A percentile compares a stretch with the other conserved stretches of the same genome.
Conservation (phyloP, 2,797 vertebrate species). For the Rhynchonycteris naso region DNA sequence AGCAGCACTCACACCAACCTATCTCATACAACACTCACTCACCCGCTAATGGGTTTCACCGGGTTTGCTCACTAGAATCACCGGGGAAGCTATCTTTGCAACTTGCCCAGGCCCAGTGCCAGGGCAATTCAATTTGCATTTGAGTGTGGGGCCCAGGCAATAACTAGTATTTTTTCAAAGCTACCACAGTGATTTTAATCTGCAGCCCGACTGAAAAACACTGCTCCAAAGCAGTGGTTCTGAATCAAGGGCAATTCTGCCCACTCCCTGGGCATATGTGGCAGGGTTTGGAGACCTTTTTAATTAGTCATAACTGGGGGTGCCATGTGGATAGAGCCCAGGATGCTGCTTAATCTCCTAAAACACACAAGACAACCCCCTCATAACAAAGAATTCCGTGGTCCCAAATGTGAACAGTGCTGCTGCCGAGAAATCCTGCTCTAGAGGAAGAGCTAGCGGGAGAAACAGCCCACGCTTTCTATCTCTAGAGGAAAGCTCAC, state of each 20-base stretch:
- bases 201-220: not conserved
- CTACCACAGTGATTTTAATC: not conserved
- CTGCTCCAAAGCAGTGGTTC: not conserved
- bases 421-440: not conserved
- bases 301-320: not conserved
- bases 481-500: not conserved
- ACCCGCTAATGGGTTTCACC: not conserved
- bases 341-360: not conserved
- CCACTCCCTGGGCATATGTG: not conserved
- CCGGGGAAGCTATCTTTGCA: not conserved
- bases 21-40: not conserved
- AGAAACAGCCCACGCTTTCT: not conserved
- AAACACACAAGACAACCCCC: not conserved
- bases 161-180: not conserved
- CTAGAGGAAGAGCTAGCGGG: not conserved
- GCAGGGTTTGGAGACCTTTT: not conserved
- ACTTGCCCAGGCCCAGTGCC: not conserved
- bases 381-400: not conserved
- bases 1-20: no score
- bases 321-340: not conserved
- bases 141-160: not conserved
- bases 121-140: not conserved
- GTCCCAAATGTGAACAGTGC: not conserved
- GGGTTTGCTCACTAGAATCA: not conserved
- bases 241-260: not conserved